Evolutionary conservation across 2,888 invertebrate genomes (phyloP).

Genomic region (Cantharis lateralis): DNA sequence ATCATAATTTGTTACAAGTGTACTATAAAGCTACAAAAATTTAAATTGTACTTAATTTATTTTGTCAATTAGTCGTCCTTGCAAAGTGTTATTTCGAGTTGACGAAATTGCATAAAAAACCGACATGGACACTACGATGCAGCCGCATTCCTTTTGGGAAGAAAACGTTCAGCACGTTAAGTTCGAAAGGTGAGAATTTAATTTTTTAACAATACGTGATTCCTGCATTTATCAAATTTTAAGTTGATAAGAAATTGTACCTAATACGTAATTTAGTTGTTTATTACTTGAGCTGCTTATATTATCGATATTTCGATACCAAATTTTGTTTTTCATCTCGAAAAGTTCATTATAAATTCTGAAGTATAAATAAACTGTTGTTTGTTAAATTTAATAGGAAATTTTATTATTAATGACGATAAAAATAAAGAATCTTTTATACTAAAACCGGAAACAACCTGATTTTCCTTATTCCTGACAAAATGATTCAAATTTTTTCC

Average conservation of each 20-base stretch:
- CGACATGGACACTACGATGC: conserved; percentile 47
- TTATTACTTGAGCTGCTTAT: neutral
- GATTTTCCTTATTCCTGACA: neutral
- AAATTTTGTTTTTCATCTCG: neutral
- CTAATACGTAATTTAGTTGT: neutral
- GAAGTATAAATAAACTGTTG: neutral
- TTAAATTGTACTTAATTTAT: neutral
- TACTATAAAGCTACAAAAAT: neutral
- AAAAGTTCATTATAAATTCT: neutral
- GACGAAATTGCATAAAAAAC: neutral
- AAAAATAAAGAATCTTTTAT: neutral
- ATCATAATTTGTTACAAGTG: neutral
- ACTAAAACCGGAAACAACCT: neutral
- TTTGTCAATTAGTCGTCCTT: neutral
- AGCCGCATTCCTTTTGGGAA: conserved; percentile 61
- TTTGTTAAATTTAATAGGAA: neutral
- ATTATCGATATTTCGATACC: neutral
- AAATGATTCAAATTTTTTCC: neutral
- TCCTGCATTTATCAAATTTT: neutral
- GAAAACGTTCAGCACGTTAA: conserved; percentile 60
- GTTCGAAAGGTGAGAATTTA: conserved; percentile 58
- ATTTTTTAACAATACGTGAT: neutral
- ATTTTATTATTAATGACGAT: neutral
- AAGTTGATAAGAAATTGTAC: neutral
- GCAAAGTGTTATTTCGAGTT: neutral